Evolutionary conservation across 2,797 vertebrate species (phyloP).

Genomic region (Rhynchonycteris naso): DNA sequence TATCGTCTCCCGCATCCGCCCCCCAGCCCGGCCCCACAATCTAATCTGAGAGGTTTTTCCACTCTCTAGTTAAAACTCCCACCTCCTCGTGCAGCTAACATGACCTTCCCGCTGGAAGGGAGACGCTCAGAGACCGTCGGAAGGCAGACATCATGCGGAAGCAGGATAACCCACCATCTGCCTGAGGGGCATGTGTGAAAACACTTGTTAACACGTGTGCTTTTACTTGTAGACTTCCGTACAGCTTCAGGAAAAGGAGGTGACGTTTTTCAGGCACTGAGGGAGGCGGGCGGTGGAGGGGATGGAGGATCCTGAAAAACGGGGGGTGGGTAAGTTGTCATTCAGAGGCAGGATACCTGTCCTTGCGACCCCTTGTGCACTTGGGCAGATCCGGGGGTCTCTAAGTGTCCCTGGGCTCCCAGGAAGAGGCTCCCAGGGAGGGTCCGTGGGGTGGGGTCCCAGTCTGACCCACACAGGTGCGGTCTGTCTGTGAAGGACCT

Average conservation of each 20-base stretch:
- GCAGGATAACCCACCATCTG: background rate
- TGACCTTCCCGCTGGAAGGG: background rate
- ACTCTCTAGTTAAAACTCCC: background rate
- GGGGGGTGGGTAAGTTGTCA: background rate
- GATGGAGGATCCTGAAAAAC: background rate
- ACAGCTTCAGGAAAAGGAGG: background rate
- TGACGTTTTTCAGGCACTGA: background rate
- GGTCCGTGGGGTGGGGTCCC: background rate
- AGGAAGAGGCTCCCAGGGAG: background rate
- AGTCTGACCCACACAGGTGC: background rate
- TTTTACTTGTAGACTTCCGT: conserved; percentile 5
- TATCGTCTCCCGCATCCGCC: background rate
- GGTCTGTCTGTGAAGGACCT: background rate
- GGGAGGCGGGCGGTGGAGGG: background rate
- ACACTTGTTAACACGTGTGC: background rate
- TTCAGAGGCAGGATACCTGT: background rate
- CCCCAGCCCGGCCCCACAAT: background rate
- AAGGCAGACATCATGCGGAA: background rate
- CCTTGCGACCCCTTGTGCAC: background rate
- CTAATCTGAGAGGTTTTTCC: background rate
- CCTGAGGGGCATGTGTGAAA: background rate
- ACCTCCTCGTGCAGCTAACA: background rate
- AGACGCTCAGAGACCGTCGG: background rate
- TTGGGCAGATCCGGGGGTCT: background rate
- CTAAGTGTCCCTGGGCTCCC: background rate